Percentiles rank a stretch among this genome's conserved stretches.
Conservation (phyloP, 2,797 vertebrate species). For the Lycodopsis pacificus region DNA sequence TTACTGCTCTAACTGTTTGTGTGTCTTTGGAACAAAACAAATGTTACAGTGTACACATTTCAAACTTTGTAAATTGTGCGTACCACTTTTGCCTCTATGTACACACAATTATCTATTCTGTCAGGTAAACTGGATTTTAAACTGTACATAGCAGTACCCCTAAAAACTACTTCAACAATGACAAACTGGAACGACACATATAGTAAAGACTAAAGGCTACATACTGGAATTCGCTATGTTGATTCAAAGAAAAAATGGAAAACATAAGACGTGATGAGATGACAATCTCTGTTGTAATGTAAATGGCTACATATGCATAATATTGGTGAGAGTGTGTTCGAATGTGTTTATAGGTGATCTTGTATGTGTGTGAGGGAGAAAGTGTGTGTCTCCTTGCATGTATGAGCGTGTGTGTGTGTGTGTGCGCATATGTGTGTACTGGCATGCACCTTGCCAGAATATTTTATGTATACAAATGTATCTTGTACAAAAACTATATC, state of each 20-base stretch:
- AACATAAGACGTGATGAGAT: slow-evolving; percentile 75
- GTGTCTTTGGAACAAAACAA: slow-evolving; percentile 68
- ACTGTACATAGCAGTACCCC: slow-evolving; percentile 79
- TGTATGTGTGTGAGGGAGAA: slow-evolving; percentile 52
- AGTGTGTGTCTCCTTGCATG: slow-evolving; percentile 53
- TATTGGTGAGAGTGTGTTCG: slow-evolving; percentile 69
- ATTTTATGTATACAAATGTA: slow-evolving; percentile 87
- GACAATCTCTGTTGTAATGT: slow-evolving; percentile 86
- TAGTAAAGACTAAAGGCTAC: slow-evolving; percentile 32
- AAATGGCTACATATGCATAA: slow-evolving; percentile 83
- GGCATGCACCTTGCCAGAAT: slow-evolving; percentile 79
- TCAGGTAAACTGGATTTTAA: slow-evolving; percentile 62
- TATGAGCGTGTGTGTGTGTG: slow-evolving; percentile 43
- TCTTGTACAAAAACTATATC: slow-evolving; percentile 88
- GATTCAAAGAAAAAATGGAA: slow-evolving; percentile 58
- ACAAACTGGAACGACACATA: slow-evolving; percentile 55
- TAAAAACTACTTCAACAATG: slow-evolving; percentile 47
- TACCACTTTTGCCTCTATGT: slow-evolving; percentile 59
- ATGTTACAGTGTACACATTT: slow-evolving; percentile 70
- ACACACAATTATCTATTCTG: slow-evolving; percentile 64
- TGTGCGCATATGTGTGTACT: slow-evolving; percentile 73
- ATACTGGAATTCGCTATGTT: slow-evolving; percentile 50
- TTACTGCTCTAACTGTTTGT: slow-evolving; percentile 71
- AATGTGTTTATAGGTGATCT: slow-evolving; percentile 72
- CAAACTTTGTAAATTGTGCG: slow-evolving; percentile 63